These are phyloP conservation scores for Muntiacus reevesi DNA, from an alignment of 2,113 vertebrate genomes.

Conservation along the genomic window DNA sequence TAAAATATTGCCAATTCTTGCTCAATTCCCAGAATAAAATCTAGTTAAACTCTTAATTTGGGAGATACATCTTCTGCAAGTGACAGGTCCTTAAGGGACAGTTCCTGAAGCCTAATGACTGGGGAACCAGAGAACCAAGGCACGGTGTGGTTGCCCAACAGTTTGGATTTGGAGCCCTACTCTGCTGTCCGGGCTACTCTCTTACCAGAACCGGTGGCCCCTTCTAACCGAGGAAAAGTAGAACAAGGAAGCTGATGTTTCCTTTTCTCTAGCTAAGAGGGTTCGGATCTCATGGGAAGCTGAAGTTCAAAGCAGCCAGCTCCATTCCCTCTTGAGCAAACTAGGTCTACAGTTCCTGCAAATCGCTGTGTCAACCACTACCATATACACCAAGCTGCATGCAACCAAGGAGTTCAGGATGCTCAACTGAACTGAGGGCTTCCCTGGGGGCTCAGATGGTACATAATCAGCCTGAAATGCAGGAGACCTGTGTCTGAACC, in stretches of 20 bases:
- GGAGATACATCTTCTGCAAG: slow-evolving; percentile 53
- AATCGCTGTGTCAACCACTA: too few relatives aligned
- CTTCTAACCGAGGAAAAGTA: background rate
- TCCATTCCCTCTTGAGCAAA: background rate
- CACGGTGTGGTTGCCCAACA: background rate
- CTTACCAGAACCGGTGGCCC: background rate
- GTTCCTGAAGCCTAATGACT: background rate
- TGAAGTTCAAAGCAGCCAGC: background rate
- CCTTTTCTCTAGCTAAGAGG: background rate
- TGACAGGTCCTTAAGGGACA: slow-evolving; percentile 34
- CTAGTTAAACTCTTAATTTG: slow-evolving; percentile 77
- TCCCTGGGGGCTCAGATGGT: background rate
- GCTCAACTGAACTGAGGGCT: background rate
- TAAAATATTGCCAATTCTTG: slow-evolving; percentile 75
- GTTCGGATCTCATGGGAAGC: background rate
- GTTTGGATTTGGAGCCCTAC: background rate
- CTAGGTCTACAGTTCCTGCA: background rate
- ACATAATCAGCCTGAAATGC: background rate
- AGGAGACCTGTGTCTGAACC: background rate
- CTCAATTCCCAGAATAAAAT: slow-evolving; percentile 72
- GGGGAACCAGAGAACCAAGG: background rate
- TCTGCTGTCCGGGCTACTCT: background rate
- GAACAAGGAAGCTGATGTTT: background rate
- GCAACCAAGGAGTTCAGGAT: background rate
- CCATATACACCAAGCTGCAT: background rate